Conservation (phyloP, 2,797 vertebrate species). For the Arrhamphus sclerolepis region DNA sequence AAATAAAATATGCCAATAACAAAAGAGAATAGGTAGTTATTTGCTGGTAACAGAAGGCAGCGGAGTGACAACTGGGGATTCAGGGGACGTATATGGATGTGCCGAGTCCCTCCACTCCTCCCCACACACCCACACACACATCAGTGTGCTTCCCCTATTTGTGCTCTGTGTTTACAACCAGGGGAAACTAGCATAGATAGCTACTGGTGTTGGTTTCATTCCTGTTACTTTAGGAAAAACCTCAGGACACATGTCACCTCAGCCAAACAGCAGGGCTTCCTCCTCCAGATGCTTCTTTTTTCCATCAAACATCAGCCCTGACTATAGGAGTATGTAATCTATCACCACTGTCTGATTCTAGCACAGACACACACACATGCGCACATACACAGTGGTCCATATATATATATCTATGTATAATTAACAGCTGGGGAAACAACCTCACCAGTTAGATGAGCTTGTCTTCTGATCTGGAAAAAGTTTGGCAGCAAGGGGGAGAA, state of each 20-base stretch:
- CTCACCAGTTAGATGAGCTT: too few relatives aligned
- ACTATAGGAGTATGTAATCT: slow-evolving; percentile 25
- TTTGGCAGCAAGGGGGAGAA: too few relatives aligned
- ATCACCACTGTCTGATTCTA: slow-evolving; percentile 31
- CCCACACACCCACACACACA: slow-evolving; percentile 24
- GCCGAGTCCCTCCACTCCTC: slow-evolving; percentile 19
- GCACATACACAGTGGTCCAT: slow-evolving; percentile 11
- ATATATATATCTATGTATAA: too few relatives aligned
- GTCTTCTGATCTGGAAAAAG: too few relatives aligned
- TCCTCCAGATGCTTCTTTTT: slow-evolving; percentile 35
- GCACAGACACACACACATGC: slow-evolving; percentile 4
- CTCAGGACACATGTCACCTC: slow-evolving; percentile 33
- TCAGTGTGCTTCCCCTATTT: slow-evolving; percentile 10
- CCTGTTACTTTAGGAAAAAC: slow-evolving; percentile 26
- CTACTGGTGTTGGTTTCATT: slow-evolving; percentile 12
- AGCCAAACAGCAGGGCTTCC: slow-evolving; percentile 33
- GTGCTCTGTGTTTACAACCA: slow-evolving; percentile 20
- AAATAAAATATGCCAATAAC: background rate
- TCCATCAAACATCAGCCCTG: slow-evolving; percentile 20
- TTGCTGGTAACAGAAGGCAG: slow-evolving; percentile 9
- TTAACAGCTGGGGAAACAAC: too few relatives aligned
- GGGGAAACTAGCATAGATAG: slow-evolving; percentile 14
- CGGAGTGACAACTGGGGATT: slow-evolving; percentile 36
- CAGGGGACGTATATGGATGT: slow-evolving; percentile 13
- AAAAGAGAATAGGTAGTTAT: background rate